phyloP scores from a whole-genome alignment of 2,113 vertebrate species.

The Prinia subflava region DNA sequence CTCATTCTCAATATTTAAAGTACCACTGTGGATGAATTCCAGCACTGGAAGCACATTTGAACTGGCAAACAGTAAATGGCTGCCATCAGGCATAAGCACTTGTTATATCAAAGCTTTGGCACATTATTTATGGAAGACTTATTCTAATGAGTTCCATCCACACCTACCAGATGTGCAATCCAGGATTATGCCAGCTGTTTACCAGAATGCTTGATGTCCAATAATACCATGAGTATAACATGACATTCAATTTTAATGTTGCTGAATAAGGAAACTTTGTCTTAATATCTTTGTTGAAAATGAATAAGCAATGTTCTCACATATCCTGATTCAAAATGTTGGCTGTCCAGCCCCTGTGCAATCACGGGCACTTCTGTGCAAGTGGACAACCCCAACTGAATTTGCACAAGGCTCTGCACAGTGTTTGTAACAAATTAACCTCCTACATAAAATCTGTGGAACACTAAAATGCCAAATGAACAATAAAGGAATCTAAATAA shows the following conservation, averaged over 20 bases:
- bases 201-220: conserved; percentile 28
- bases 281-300: not conserved
- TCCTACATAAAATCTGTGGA: not conserved
- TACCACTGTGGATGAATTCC: conserved; percentile 57
- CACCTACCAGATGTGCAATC: conserved; percentile 66
- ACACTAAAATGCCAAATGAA: not conserved
- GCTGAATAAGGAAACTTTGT: conserved; percentile 13
- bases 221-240: conserved; percentile 4
- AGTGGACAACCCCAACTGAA: not conserved
- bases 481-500: not conserved
- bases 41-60: conserved; percentile 57
- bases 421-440: not conserved
- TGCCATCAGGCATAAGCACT: conserved; percentile 55
- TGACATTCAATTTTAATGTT: conserved; percentile 27
- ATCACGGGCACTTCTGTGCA: not conserved
- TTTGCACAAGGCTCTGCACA: not conserved
- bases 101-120: conserved; percentile 66
- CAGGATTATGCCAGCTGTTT: conserved; percentile 57
- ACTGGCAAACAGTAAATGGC: conserved; percentile 66
- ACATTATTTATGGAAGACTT: conserved; percentile 60
- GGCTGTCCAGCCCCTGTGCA: not conserved
- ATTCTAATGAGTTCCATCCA: conserved; percentile 65
- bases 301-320: not conserved
- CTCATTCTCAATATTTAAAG: conserved; percentile 54
- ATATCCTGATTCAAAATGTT: not conserved